These are phyloP conservation scores for human (Homo sapiens) DNA, from an alignment of 2,113 vertebrate species.

Conservation along the genomic window DNA sequence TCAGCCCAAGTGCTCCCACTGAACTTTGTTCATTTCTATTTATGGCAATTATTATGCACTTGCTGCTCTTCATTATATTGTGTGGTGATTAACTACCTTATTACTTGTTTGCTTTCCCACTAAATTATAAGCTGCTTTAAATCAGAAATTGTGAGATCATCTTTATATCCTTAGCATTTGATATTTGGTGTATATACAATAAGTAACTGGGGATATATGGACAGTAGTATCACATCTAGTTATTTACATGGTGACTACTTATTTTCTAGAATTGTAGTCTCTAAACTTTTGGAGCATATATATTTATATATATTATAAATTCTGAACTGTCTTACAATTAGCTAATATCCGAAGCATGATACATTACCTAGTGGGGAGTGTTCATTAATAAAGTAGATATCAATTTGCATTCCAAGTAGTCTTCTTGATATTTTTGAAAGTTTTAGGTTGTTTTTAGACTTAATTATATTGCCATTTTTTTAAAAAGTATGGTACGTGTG, in stretches of 20 bases:
- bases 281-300: not conserved
- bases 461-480: slow-evolving; percentile 16
- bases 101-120: not conserved
- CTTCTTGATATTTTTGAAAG: not conserved
- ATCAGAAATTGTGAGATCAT: slow-evolving; percentile 15
- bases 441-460: not conserved
- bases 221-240: not conserved
- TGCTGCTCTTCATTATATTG: not conserved
- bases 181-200: not conserved
- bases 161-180: not conserved
- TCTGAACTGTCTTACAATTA: not conserved
- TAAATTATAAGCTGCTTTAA: slow-evolving; percentile 5
- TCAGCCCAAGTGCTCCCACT: not conserved
- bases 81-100: not conserved
- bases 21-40: slow-evolving; percentile 17
- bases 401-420: not conserved
- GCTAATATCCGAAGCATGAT: not conserved
- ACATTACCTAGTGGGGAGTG: not conserved
- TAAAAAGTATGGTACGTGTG: not conserved
- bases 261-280: not conserved
- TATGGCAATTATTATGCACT: not conserved
- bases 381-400: not conserved
- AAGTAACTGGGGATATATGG: not conserved
- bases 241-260: not conserved
- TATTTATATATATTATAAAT: not conserved